These are phyloP conservation scores for Darevskia nairensis DNA, from an alignment of 2,797 vertebrate genomes.

Conservation along the genomic window DNA sequence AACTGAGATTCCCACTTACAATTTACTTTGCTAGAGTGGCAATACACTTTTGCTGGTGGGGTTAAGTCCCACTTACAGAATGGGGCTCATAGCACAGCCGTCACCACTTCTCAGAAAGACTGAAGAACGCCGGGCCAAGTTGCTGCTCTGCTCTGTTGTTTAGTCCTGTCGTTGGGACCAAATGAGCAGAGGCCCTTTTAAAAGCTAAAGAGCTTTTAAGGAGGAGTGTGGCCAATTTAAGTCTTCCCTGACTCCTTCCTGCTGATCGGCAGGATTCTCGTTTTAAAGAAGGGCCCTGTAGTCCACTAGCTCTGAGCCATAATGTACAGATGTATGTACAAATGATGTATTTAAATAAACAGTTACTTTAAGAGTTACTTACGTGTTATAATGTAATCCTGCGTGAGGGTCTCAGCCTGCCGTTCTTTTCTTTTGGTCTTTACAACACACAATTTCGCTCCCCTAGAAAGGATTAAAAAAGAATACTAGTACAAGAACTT, in stretches of 20 bases:
- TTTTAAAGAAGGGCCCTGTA: not conserved
- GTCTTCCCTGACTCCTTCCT: not conserved
- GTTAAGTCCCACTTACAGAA: not conserved
- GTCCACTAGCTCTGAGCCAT: not conserved
- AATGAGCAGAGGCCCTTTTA: not conserved
- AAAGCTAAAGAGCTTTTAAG: not conserved
- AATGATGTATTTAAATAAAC: conserved; percentile 16
- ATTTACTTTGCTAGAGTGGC: not conserved
- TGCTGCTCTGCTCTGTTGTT: not conserved
- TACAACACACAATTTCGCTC: conserved; percentile 96
- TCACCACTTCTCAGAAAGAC: not conserved
- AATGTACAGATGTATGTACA: no score
- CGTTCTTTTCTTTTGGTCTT: conserved; percentile 93
- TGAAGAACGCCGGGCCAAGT: no score
- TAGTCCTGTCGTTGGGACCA: not conserved
- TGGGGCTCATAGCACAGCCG: not conserved
- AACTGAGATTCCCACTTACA: conserved; percentile 15
- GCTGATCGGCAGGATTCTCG: not conserved
- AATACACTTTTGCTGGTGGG: not conserved
- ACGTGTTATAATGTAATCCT: conserved; percentile 99
- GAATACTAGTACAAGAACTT: no score
- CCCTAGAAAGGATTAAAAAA: conserved; percentile 77
- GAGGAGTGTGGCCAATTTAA: not conserved
- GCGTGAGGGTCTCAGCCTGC: conserved; percentile 92
- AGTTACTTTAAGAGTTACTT: conserved; percentile 80